A percentile compares a stretch with the other conserved stretches of the same genome.
Evolutionary conservation across 2,113 vertebrate genomes (phyloP).

Genomic region (Gavia stellata): DNA sequence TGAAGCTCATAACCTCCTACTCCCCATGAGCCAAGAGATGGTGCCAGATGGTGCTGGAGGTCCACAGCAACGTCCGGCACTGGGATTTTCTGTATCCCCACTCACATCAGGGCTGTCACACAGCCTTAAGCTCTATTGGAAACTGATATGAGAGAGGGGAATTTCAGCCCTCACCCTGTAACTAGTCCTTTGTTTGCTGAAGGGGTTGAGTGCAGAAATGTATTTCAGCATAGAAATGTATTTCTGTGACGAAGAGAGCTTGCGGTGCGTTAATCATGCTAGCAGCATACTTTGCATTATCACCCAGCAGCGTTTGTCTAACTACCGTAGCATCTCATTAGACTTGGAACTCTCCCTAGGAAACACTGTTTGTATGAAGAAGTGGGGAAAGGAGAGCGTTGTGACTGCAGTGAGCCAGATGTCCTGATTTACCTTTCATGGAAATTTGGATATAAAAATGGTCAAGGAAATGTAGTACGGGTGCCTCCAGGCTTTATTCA

Average conservation of each 20-base stretch:
- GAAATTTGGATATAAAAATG: background rate
- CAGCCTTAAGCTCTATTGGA: background rate
- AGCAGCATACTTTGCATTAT: background rate
- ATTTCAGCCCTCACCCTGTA: background rate
- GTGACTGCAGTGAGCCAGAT: background rate
- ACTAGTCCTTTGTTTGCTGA: background rate
- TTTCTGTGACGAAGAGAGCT: background rate
- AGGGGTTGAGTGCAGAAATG: background rate
- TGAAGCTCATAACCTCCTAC: background rate
- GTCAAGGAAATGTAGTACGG: background rate
- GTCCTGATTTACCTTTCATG: background rate
- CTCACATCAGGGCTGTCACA: background rate
- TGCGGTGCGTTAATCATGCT: background rate
- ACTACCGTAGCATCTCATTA: background rate
- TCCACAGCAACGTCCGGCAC: background rate
- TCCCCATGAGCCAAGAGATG: rapidly evolving
- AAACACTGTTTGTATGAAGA: background rate
- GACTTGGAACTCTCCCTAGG: background rate
- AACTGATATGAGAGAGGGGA: background rate
- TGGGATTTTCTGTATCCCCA: background rate
- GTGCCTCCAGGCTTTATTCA: background rate
- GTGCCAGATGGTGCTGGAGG: background rate
- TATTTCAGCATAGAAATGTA: background rate
- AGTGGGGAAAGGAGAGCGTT: background rate
- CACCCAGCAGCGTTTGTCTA: background rate